Percentiles rank a stretch among this genome's conserved stretches.
These are phyloP conservation scores for Euphonia xanthogaster DNA, from an alignment of 2,797 vertebrate species.

Conservation along the genomic window DNA sequence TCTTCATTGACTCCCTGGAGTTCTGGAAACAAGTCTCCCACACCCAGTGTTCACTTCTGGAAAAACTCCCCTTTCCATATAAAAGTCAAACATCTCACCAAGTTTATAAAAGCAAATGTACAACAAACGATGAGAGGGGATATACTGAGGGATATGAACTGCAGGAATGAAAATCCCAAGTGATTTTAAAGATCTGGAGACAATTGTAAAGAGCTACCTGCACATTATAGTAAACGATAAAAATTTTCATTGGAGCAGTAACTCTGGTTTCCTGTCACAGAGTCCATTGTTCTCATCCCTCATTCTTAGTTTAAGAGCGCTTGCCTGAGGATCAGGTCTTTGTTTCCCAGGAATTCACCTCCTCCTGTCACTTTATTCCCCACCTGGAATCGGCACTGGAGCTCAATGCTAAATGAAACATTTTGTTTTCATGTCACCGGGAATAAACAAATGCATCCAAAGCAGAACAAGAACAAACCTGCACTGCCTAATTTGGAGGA, in stretches of 20 bases:
- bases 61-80: neutral
- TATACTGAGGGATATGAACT: neutral
- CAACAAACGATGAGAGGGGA: neutral
- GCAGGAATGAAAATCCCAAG: constrained; percentile 8
- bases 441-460: constrained; percentile 14
- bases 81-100: neutral
- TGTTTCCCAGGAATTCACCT: neutral
- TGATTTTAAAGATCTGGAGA: constrained; percentile 6
- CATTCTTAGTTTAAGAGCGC: neutral
- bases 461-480: neutral
- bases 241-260: neutral
- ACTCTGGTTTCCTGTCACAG: neutral
- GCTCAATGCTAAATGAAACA: neutral
- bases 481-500: neutral
- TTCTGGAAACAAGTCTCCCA: neutral
- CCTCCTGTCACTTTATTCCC: neutral
- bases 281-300: neutral
- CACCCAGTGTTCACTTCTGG: neutral
- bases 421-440: neutral
- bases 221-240: neutral
- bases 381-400: neutral
- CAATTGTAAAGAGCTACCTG: neutral
- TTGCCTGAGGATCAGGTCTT: neutral
- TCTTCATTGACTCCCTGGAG: neutral
- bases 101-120: neutral